phyloP scores from a whole-genome alignment of 2,113 vertebrate species.

The Etia nguti region DNA sequence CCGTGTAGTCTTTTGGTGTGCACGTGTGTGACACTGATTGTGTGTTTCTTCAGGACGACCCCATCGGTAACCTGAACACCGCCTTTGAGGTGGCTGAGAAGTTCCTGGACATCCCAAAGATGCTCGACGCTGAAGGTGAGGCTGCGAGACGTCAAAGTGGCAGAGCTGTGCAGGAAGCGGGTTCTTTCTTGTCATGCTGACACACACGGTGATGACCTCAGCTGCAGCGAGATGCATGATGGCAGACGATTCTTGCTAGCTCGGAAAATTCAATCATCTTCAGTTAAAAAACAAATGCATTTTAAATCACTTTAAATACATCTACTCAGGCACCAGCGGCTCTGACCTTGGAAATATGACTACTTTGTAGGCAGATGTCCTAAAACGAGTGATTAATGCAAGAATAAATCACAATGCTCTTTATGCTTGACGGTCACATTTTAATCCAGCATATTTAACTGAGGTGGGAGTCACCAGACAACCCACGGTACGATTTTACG shows the following conservation, averaged over 20 bases:
- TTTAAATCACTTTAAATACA: conserved; percentile 5
- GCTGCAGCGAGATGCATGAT: not conserved
- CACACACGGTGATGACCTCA: not conserved
- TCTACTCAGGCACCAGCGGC: not conserved
- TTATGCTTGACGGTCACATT: not conserved
- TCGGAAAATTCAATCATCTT: not conserved
- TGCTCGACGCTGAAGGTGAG: conserved; percentile 88
- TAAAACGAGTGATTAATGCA: not conserved
- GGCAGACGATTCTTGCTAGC: not conserved
- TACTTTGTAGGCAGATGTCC: not conserved
- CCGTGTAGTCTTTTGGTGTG: not conserved
- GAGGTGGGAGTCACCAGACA: not conserved
- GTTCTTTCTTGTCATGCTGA: not conserved
- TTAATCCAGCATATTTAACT: not conserved
- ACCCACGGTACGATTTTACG: not conserved
- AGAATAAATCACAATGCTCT: not conserved
- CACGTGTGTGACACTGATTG: not conserved
- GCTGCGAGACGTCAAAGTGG: not conserved
- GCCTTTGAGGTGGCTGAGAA: conserved; percentile 92
- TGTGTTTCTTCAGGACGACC: conserved; percentile 78
- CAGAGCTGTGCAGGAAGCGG: not conserved
- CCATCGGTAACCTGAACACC: conserved; percentile 86
- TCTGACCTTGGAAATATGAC: not conserved
- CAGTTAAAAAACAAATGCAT: not conserved
- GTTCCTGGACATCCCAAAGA: conserved; percentile 89